Percentiles rank a stretch among this genome's conserved stretches.
Conservation (phyloP, 2,888 invertebrate genomes). For the Odiellus spinosus region DNA sequence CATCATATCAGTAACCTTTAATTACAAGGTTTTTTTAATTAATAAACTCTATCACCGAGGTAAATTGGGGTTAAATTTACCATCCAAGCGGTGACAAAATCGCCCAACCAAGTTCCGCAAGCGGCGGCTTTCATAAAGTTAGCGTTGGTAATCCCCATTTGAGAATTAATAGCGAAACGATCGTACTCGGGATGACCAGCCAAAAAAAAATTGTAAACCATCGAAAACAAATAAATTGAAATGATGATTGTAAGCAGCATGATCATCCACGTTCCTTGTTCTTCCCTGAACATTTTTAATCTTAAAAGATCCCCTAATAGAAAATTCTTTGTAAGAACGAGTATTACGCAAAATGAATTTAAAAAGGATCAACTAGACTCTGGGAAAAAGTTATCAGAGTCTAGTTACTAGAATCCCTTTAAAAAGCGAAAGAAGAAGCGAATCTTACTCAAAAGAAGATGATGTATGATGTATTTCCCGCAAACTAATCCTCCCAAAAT, state of each 20-base stretch:
- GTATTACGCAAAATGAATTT: no score
- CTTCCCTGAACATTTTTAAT: constrained; percentile 36
- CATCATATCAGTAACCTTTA: constrained; percentile 39
- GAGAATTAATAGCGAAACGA: constrained; percentile 30
- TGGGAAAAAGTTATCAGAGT: no score
- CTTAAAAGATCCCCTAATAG: constrained; percentile 29
- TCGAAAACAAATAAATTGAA: constrained; percentile 34
- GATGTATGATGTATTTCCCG: constrained; percentile 35
- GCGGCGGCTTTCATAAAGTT: constrained; percentile 37
- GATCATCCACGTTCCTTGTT: constrained; percentile 37
- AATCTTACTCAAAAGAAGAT: constrained; percentile 31
- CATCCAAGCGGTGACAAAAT: constrained; percentile 38
- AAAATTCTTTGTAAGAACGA: no score
- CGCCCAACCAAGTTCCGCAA: constrained; percentile 38
- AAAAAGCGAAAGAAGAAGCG: not conserved
- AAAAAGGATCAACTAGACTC: no score
- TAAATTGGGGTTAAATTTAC: constrained; percentile 23
- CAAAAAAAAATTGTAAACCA: constrained; percentile 34
- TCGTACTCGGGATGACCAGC: constrained; percentile 27
- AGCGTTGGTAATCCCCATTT: constrained; percentile 34
- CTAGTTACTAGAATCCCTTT: no score
- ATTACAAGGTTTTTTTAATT: no score
- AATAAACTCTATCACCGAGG: no score
- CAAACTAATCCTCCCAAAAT: constrained; percentile 33
- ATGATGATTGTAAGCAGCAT: constrained; percentile 36